Evolutionary conservation across 2,888 invertebrate species (phyloP).

Genomic region (Nephrotoma guestfalica): DNA sequence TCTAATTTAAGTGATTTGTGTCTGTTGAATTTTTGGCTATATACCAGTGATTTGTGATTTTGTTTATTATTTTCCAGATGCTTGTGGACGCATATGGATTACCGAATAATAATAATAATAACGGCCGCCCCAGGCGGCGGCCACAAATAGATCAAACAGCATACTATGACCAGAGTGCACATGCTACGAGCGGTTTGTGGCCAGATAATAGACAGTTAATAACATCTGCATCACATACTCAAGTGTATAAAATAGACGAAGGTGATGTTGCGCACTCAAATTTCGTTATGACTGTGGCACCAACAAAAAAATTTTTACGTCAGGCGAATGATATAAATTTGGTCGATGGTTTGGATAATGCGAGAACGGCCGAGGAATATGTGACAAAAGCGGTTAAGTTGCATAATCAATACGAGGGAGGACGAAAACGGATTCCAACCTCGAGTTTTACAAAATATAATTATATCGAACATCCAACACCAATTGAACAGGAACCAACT

Average conservation of each 20-base stretch:
- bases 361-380: slow-evolving; percentile 29
- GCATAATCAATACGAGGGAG: slow-evolving; percentile 14
- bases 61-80: neutral
- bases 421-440: slow-evolving; percentile 1
- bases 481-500: neutral
- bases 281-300: neutral
- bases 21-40: no score
- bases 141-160: neutral
- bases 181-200: neutral
- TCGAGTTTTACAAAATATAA: slow-evolving; percentile 10
- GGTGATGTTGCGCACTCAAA: slow-evolving; percentile 1
- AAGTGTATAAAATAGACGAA: neutral
- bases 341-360: slow-evolving; percentile 14
- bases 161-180: neutral
- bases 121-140: neutral
- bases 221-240: neutral
- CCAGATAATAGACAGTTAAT: neutral
- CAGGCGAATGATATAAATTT: neutral
- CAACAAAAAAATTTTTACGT: neutral
- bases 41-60: neutral
- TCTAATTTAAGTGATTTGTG: neutral
- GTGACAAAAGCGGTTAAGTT: slow-evolving; percentile 29
- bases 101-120: neutral
- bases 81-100: neutral
- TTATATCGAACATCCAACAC: neutral